Conservation (phyloP, 1,140 invertebrate species). For the Dolichoris vasculosae region DNA sequence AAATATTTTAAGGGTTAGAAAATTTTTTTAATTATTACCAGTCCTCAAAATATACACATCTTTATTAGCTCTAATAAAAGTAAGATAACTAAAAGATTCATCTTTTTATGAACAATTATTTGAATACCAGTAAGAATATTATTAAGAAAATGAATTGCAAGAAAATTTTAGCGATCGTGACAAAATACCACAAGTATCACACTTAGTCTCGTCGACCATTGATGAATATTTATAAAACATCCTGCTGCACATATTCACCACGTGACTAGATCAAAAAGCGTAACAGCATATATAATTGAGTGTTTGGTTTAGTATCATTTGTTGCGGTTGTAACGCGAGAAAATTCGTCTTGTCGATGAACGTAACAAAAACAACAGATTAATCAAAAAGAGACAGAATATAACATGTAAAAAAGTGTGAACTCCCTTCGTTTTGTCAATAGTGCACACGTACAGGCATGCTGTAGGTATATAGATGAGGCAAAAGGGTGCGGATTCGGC, state of each 20-base stretch:
- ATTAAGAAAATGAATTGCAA: too few relatives aligned
- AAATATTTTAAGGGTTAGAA: too few relatives aligned
- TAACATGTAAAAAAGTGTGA: background rate
- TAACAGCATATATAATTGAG: slow-evolving; percentile 7
- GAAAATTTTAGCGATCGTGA: too few relatives aligned
- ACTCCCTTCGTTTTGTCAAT: background rate
- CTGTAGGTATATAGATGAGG: background rate
- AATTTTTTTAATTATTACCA: too few relatives aligned
- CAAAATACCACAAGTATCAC: background rate
- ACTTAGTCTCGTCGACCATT: background rate
- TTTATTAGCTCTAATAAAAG: too few relatives aligned
- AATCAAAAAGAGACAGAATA: background rate
- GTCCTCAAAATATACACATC: too few relatives aligned
- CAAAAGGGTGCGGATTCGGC: slow-evolving; percentile 62
- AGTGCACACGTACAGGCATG: too few relatives aligned
- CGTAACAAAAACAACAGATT: background rate
- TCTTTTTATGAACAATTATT: too few relatives aligned
- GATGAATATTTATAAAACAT: slow-evolving; percentile 37
- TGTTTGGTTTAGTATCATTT: background rate
- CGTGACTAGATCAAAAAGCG: background rate
- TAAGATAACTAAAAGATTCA: too few relatives aligned
- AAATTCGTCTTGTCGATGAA: background rate
- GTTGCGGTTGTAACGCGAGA: background rate
- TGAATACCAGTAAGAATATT: too few relatives aligned
- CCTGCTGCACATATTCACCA: too few relatives aligned